Evolutionary conservation across 2,797 vertebrate genomes (phyloP), one percentile per base, ranked within the genome.

Genomic region (Tarsius wallacei): DNA sequence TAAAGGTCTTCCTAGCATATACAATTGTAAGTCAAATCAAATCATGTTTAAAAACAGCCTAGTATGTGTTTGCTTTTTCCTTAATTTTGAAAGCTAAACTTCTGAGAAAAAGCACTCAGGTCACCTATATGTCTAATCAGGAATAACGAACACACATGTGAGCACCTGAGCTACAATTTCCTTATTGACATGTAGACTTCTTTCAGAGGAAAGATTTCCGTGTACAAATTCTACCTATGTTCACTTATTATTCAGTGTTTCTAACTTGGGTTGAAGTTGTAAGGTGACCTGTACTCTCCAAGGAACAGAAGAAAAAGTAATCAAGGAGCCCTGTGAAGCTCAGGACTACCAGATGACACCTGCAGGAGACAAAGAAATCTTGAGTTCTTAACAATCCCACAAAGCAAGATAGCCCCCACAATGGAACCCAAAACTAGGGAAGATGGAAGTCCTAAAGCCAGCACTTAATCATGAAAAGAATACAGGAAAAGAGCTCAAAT

Each of bases 1-100:
- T 87, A 70, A 84, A 85, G 71, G 24, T 77, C 55, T 78, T 93
- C 21, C 90, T 86, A 96, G 83, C 21, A 47, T 26, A 71, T 28
- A 81, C 36, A 31, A 81, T 31, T 90, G 61, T 91, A n/a, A 80
- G 26, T 51, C 31, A 96, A 92, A 91, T 93, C 55, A 81, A 94
- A 57, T 13, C 31, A 91, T 61, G 28, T 33, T 87, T 84, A 88
- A 76, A 81, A 61, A 66, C 22, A 64, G 4, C 21, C 4, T 74
- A 74, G 8, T 91, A 70, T 81, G 13, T 77, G 51, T 68, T 83
- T 91, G 24, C 24, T 74, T 36, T 97, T 33, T 14, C 64, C 36
- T 91, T 90, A 4, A 87, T 90, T 96, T 70, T 59, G 55, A 93
- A 83, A 64, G 2, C 26, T 78, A 77, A 82, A 17, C 49, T 5